These are phyloP conservation scores for Tineola bisselliella DNA, from an alignment of 2,888 invertebrate genomes.

Conservation along the genomic window DNA sequence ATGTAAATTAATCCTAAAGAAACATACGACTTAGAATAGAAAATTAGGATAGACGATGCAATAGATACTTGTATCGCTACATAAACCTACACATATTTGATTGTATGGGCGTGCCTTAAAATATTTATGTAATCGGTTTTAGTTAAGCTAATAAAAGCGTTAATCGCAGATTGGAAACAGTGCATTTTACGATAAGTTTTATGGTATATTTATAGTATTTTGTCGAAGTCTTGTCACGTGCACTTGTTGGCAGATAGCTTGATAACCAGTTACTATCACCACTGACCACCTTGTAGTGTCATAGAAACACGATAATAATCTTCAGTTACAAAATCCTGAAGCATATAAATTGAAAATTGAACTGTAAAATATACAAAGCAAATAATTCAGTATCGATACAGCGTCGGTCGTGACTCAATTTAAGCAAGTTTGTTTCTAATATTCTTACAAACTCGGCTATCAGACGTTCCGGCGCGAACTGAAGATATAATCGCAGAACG, in stretches of 20 bases:
- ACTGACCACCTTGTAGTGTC: not conserved
- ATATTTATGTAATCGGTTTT: too few species aligned
- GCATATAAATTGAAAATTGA: not conserved
- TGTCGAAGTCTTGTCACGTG: not conserved
- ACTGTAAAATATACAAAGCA: constrained; percentile 1
- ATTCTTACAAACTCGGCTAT: constrained; percentile 4
- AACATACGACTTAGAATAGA: not conserved
- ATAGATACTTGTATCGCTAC: too few species aligned
- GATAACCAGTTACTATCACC: not conserved
- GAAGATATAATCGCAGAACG: constrained; percentile 16
- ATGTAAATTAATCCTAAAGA: not conserved
- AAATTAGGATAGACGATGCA: not conserved
- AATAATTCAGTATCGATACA: not conserved
- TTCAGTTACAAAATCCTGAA: constrained; percentile 3
- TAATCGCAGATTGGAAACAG: too few species aligned
- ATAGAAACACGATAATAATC: not conserved
- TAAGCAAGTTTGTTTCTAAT: constrained; percentile 4
- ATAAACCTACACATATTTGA: not conserved
- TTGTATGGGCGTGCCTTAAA: not conserved
- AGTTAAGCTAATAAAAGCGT: too few species aligned
- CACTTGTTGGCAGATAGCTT: not conserved
- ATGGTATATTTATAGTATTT: not conserved
- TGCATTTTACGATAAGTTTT: not conserved
- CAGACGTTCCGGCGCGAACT: not conserved
- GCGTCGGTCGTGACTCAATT: constrained; percentile 6